Evolutionary conservation across 2,113 vertebrate species (phyloP).

Genomic region (Tautogolabrus adspersus): DNA sequence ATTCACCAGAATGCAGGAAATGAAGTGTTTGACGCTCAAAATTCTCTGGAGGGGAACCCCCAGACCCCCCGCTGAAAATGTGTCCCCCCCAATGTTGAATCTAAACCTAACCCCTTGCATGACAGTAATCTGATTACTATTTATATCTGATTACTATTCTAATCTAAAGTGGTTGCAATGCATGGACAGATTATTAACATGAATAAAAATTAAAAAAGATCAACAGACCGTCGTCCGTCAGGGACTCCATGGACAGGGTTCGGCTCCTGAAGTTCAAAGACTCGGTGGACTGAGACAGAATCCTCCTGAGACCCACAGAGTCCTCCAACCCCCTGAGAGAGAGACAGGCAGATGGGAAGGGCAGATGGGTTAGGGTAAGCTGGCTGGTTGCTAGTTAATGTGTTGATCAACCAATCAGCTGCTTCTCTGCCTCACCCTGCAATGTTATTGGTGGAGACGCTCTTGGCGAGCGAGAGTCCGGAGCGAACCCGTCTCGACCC

Average conservation of each 20-base stretch:
- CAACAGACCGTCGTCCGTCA: slow-evolving; percentile 91
- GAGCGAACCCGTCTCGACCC: slow-evolving; percentile 88
- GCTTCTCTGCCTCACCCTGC: slow-evolving; percentile 85
- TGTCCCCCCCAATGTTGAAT: no score
- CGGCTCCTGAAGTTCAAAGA: slow-evolving; percentile 94
- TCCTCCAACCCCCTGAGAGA: slow-evolving; percentile 87
- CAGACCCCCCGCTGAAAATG: no score
- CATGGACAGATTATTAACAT: no score
- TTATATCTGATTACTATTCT: no score
- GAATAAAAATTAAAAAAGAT: background rate
- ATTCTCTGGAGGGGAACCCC: no score
- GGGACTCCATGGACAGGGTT: slow-evolving; percentile 92
- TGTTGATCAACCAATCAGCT: background rate
- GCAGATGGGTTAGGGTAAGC: background rate
- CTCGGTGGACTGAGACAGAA: slow-evolving; percentile 95
- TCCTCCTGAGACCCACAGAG: slow-evolving; percentile 88
- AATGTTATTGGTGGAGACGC: slow-evolving; percentile 96
- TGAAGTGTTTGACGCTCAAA: no score
- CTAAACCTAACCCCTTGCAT: no score
- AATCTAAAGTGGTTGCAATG: no score
- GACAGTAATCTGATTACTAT: no score
- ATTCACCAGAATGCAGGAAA: no score
- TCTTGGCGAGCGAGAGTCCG: slow-evolving; percentile 91
- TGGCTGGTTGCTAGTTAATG: background rate
- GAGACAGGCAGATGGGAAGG: background rate